Conservation (phyloP, 2,797 vertebrate species). For the Micromesistius poutassou region DNA sequence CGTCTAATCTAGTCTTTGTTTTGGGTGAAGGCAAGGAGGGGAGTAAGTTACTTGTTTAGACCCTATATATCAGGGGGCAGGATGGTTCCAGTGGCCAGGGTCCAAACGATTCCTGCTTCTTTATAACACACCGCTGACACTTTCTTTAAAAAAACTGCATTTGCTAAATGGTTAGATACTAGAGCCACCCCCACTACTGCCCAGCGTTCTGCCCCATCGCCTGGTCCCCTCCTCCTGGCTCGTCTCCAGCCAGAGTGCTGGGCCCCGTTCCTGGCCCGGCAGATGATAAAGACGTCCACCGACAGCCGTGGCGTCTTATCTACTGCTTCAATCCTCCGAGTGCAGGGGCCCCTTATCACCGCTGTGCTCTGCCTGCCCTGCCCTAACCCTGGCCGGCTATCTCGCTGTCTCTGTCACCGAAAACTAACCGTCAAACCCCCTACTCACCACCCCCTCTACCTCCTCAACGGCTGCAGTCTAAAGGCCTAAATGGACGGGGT, state of each 20-base stretch:
- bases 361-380: slow-evolving; percentile 47
- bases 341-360: slow-evolving; percentile 71
- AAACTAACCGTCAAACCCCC: slow-evolving; percentile 45
- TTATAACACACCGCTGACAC: not conserved
- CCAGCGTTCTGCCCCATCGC: not conserved
- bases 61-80: not conserved
- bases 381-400: not conserved
- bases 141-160: not conserved
- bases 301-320: slow-evolving; percentile 69
- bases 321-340: slow-evolving; percentile 59
- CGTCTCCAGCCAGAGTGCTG: not conserved
- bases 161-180: not conserved
- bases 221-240: not conserved
- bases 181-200: not conserved
- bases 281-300: slow-evolving; percentile 73
- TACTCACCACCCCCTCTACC: not conserved
- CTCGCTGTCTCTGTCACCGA: slow-evolving; percentile 44
- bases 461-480: not conserved
- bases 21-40: slow-evolving; percentile 56
- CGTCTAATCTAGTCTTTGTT: slow-evolving; percentile 56
- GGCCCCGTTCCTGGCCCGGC: slow-evolving; percentile 22
- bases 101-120: not conserved
- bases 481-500: not conserved
- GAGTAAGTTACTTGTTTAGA: slow-evolving; percentile 3
- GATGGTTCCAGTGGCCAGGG: not conserved